Conservation (phyloP, 2,888 invertebrate genomes). For the Oxyteleia sp. region DNA sequence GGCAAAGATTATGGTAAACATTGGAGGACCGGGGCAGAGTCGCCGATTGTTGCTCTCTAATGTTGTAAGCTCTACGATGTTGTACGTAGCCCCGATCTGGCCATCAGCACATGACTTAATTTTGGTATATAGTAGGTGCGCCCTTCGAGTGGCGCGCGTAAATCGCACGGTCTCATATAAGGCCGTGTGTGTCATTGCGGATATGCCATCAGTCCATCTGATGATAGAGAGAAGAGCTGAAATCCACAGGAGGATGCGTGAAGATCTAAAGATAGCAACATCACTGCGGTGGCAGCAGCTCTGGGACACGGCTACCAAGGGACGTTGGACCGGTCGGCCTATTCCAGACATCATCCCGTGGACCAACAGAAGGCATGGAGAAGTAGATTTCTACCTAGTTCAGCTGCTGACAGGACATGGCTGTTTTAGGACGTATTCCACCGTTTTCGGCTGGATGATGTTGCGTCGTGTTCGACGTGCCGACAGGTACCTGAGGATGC, state of each 20-base stretch:
- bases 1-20: not conserved
- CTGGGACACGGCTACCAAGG: too few relatives aligned
- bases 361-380: not conserved
- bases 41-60: not conserved
- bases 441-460: slow-evolving; percentile 1
- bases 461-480: not conserved
- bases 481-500: slow-evolving; percentile 23
- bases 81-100: not conserved
- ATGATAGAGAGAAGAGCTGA: slow-evolving; percentile 42
- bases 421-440: slow-evolving; percentile 44
- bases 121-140: slow-evolving; percentile 38
- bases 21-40: not conserved
- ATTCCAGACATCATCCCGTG: slow-evolving; percentile 12
- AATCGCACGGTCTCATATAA: slow-evolving; percentile 68
- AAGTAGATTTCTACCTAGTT: slow-evolving; percentile 3
- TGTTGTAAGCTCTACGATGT: not conserved
- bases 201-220: slow-evolving; percentile 53
- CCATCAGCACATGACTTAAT: slow-evolving; percentile 19
- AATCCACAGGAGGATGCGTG: slow-evolving; percentile 6
- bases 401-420: slow-evolving; percentile 39
- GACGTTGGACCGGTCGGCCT: slow-evolving; percentile 57
- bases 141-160: slow-evolving; percentile 59
- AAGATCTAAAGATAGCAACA: not conserved
- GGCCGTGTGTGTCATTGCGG: slow-evolving; percentile 27
- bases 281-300: slow-evolving; percentile 8